phyloP scores from a whole-genome alignment of 2,113 vertebrate genomes.

The Tympanuchus pallidicinctus region DNA sequence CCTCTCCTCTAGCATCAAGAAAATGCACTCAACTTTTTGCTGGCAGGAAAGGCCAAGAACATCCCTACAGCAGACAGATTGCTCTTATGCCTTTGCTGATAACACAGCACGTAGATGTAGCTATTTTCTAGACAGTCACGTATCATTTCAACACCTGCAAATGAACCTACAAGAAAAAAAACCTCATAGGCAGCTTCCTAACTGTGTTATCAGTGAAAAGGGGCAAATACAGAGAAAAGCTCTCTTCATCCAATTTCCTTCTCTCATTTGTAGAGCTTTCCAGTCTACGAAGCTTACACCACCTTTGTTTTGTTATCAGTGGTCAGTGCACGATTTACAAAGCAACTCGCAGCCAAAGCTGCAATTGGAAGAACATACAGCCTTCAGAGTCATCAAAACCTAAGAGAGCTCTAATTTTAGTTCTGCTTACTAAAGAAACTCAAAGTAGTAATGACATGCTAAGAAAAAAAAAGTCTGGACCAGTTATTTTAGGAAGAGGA shows the following conservation, averaged over 20 bases:
- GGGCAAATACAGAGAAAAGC: neutral
- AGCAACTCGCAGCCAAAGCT: neutral
- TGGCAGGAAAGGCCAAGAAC: neutral
- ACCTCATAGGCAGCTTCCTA: neutral
- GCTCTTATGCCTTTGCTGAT: neutral
- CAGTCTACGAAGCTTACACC: neutral
- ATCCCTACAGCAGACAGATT: neutral
- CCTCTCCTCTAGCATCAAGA: neutral
- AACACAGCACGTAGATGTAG: neutral
- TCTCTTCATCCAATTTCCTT: neutral
- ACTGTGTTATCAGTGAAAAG: neutral
- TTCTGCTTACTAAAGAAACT: neutral
- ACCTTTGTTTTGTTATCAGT: neutral
- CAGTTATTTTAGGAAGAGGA: neutral
- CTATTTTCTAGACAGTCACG: neutral
- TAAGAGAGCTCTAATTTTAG: neutral
- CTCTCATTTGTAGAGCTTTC: neutral
- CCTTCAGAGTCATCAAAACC: neutral
- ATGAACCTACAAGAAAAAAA: neutral
- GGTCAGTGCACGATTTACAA: neutral
- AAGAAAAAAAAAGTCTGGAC: neutral
- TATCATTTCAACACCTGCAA: neutral
- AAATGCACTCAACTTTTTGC: neutral
- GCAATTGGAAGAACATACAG: neutral
- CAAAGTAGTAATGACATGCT: neutral